Evolutionary conservation across 2,113 vertebrate species (phyloP).

Genomic region (Eublepharis macularius): DNA sequence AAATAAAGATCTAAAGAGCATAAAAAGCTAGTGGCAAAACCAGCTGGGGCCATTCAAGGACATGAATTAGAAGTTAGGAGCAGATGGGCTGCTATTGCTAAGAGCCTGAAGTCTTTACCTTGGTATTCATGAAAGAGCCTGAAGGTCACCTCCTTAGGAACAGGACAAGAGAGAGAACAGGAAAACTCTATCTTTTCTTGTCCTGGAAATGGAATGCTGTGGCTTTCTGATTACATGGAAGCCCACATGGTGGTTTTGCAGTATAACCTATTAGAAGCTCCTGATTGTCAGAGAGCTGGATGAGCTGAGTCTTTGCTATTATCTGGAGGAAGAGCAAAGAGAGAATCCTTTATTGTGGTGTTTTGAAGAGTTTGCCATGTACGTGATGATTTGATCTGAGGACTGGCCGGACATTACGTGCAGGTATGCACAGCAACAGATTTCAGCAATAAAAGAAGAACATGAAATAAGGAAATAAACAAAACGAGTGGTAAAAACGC

Average conservation of each 20-base stretch:
- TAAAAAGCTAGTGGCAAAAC: not conserved
- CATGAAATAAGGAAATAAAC: not conserved
- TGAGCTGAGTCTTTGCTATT: not conserved
- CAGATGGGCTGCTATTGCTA: not conserved
- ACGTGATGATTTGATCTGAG: not conserved
- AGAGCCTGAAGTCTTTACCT: not conserved
- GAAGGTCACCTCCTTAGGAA: constrained; percentile 18
- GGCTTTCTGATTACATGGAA: not conserved
- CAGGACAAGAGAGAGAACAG: not conserved
- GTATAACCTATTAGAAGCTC: not conserved
- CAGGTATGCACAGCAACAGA: not conserved
- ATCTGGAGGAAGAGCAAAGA: constrained; percentile 9
- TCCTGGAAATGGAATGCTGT: not conserved
- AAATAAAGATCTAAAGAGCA: not conserved
- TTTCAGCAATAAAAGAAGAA: not conserved
- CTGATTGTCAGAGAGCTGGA: not conserved
- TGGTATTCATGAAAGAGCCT: constrained; percentile 9
- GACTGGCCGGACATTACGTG: not conserved
- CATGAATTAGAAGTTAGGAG: not conserved
- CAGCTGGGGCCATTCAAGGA: not conserved
- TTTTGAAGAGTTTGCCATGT: not conserved
- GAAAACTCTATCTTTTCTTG: not conserved
- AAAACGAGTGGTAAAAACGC: not conserved
- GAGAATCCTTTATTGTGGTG: not conserved
- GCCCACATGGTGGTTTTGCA: not conserved